Base-by-base conservation (phyloP, 1,140 invertebrate species). In the Oreohelix idahoensis region DNA sequence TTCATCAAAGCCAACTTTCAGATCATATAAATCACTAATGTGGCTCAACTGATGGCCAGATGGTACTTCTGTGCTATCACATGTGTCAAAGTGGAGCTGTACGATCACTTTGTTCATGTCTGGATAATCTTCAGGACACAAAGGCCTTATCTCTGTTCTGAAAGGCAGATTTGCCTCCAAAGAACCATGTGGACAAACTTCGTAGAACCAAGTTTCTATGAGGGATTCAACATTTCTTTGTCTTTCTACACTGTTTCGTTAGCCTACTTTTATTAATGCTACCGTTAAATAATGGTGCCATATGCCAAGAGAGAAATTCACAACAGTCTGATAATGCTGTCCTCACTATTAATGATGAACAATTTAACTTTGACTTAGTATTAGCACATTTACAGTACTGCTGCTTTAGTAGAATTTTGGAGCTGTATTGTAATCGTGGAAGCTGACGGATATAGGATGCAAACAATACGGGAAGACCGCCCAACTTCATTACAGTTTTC, bases 41-140 rank as follows among this genome's bases (percentile, higher is more conserved):
- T 82, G 70, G 49, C 70, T 75, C n/a, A 82, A 26, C 11, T 82
- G 39, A 51, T 74, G 69, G 53, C 10, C 32, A 20, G 5, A 45
- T 8, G 80, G 80, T 32, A 75, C 20, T 49, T 82, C 71, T 38
- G 29, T 11, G 15, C 26, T 32, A 20, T 35, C 42, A n/a, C 17
- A 13, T 17, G 45, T 4, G 32, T 81, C 66, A 49, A 36, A 82
- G 35, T 82, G 71, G 1, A 82, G 35, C 29, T 82, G 45, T 73
- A 82, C 53, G 10, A 74, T 82, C 10, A 53, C 70, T 82, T 82
- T 82, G 51, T 82, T 75, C 80, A 82, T 53, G 23, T 70, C 49
- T 1, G 80, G 80, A 38, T 82, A 70, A 15, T 38, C 32, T n/a
- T 74, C 49, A 13, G 78, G 78, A n/a, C 20, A 0, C 23, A 79